Percentiles rank a stretch among this genome's conserved stretches.
phyloP scores from a whole-genome alignment of 2,113 vertebrate species.

The Callospermophilus lateralis region DNA sequence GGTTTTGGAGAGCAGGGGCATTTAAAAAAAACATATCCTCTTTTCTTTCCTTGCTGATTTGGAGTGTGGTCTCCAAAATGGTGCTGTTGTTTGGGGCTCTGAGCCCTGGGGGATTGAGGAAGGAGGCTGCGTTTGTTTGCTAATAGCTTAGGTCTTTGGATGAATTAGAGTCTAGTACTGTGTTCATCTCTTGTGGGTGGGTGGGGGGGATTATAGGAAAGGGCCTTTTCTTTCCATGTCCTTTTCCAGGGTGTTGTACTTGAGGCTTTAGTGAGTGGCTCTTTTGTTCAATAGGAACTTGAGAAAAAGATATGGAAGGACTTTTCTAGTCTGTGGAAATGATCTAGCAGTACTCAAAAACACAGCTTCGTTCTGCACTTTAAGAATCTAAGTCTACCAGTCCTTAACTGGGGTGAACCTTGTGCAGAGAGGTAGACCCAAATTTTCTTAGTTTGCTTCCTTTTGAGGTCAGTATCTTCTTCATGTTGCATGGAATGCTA shows the following conservation, averaged over 20 bases:
- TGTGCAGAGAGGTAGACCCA: neutral
- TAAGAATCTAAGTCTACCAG: slow-evolving; percentile 47
- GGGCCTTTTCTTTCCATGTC: slow-evolving; percentile 45
- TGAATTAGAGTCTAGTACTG: slow-evolving; percentile 71
- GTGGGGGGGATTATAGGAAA: slow-evolving; percentile 60
- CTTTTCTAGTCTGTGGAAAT: slow-evolving; percentile 36
- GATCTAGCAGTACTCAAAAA: neutral
- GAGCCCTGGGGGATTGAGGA: slow-evolving; percentile 64
- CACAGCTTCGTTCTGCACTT: slow-evolving; percentile 25
- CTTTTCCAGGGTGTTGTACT: slow-evolving; percentile 48
- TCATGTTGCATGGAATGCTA: neutral
- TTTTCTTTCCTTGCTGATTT: slow-evolving; percentile 58
- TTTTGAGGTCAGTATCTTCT: neutral
- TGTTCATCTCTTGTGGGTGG: slow-evolving; percentile 65
- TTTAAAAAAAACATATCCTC: neutral
- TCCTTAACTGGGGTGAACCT: neutral
- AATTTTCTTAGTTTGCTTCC: neutral
- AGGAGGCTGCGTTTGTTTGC: slow-evolving; percentile 66
- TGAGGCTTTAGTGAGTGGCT: slow-evolving; percentile 43
- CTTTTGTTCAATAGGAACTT: slow-evolving; percentile 67
- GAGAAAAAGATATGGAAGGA: slow-evolving; percentile 40
- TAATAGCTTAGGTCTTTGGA: slow-evolving; percentile 68
- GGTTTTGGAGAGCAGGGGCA: slow-evolving; percentile 42
- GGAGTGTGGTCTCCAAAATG: slow-evolving; percentile 75
- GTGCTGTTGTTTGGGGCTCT: slow-evolving; percentile 73